These are phyloP conservation scores for Congeria kusceri DNA, from an alignment of 2,888 invertebrate genomes.

Conservation along the genomic window DNA sequence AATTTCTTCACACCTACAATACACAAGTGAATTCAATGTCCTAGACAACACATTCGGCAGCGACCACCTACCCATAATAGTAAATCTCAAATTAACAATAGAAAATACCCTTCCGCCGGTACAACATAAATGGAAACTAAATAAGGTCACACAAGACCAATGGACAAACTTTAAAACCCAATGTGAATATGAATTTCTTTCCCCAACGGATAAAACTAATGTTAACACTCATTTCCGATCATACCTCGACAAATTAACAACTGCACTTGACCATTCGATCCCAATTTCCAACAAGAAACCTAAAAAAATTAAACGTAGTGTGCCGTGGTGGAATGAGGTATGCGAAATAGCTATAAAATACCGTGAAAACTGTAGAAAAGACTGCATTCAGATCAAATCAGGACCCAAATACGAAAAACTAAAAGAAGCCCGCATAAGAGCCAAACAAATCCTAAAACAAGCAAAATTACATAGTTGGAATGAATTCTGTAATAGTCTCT, in stretches of 20 bases:
- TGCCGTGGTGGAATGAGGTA: conserved; percentile 2
- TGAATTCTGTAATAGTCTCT: not conserved
- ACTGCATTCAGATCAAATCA: no score
- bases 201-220: no score
- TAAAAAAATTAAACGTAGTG: not conserved
- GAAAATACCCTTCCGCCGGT: not conserved
- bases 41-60: conserved; percentile 2
- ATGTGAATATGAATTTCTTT: no score
- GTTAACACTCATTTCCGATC: no score
- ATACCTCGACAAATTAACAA: not conserved
- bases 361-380: not conserved
- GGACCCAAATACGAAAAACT: no score
- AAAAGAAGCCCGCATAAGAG: no score
- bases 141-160: not conserved
- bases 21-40: not conserved
- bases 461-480: not conserved
- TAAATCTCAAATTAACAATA: not conserved
- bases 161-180: not conserved
- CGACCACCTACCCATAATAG: conserved; percentile 1
- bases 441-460: not conserved
- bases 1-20: not conserved
- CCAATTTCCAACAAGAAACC: not conserved
- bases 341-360: not conserved
- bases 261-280: not conserved
- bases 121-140: not conserved